Conservation (phyloP, 2,113 vertebrate genomes). For the Alectura lathami region DNA sequence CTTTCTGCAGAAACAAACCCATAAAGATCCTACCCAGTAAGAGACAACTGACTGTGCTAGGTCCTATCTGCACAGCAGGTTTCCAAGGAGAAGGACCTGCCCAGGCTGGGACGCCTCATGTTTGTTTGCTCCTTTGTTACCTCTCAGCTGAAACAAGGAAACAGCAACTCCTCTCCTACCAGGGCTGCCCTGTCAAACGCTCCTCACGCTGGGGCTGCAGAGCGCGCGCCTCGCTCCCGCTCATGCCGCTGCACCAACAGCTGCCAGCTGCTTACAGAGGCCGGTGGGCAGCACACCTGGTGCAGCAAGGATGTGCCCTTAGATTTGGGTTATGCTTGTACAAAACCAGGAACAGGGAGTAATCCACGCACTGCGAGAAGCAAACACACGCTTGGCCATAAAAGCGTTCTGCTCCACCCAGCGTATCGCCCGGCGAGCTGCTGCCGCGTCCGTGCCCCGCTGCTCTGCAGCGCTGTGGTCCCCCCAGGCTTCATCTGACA, state of each 20-base stretch:
- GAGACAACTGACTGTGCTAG: background rate
- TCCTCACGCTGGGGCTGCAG: rapidly evolving
- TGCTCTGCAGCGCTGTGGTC: background rate
- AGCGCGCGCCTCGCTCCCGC: background rate
- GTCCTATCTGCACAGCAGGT: background rate
- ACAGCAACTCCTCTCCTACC: background rate
- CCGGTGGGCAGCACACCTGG: background rate
- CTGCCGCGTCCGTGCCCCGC: background rate
- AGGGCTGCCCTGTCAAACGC: background rate
- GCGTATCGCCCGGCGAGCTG: background rate
- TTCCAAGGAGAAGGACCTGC: background rate
- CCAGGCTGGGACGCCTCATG: background rate
- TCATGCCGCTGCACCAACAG: too few relatives aligned
- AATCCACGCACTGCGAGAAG: rapidly evolving
- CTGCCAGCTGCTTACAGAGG: background rate
- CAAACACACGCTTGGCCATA: background rate
- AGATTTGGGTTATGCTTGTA: rapidly evolving
- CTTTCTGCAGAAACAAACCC: background rate
- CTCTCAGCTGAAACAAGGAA: conserved; percentile 21
- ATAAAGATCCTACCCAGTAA: background rate
- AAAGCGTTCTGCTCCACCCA: background rate
- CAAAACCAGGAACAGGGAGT: background rate
- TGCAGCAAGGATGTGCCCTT: rapidly evolving
- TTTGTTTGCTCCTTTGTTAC: background rate
- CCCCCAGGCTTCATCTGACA: background rate